These are phyloP conservation scores for Pachyramphus minor DNA, from an alignment of 2,113 vertebrate species.

Conservation along the genomic window DNA sequence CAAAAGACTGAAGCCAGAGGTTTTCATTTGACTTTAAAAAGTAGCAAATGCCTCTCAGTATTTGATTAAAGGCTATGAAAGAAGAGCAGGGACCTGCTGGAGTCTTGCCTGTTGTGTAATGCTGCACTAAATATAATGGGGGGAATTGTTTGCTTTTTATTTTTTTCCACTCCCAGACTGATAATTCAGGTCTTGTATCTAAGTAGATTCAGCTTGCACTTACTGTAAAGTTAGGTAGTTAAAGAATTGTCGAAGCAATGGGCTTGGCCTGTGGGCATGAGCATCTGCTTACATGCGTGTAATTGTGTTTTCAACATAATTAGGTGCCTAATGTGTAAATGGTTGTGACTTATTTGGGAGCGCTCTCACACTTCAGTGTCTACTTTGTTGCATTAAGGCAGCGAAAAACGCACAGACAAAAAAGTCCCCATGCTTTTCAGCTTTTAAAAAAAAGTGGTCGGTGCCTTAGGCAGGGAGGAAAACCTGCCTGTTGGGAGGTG, in stretches of 20 bases:
- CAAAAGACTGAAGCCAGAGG: neutral
- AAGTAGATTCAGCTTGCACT: neutral
- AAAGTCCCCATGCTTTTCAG: neutral
- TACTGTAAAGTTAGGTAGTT: neutral
- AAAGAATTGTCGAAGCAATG: constrained; percentile 1
- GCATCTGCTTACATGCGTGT: constrained; percentile 12
- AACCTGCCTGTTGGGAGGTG: neutral
- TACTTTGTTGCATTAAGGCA: neutral
- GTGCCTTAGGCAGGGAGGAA: neutral
- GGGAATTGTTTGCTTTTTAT: neutral
- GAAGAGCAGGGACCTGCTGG: neutral
- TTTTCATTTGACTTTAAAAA: neutral
- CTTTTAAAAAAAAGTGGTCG: neutral
- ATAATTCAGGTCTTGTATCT: neutral
- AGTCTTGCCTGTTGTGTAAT: neutral
- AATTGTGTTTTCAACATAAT: constrained; percentile 32
- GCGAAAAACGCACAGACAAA: neutral
- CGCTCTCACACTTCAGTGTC: neutral
- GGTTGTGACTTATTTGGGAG: neutral
- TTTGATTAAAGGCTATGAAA: neutral
- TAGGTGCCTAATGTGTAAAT: neutral
- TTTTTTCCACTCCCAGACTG: neutral
- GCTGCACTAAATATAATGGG: neutral
- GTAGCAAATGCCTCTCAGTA: neutral
- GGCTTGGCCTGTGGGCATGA: neutral